phyloP scores from a whole-genome alignment of 2,888 invertebrate genomes.

The Seira musarum region DNA sequence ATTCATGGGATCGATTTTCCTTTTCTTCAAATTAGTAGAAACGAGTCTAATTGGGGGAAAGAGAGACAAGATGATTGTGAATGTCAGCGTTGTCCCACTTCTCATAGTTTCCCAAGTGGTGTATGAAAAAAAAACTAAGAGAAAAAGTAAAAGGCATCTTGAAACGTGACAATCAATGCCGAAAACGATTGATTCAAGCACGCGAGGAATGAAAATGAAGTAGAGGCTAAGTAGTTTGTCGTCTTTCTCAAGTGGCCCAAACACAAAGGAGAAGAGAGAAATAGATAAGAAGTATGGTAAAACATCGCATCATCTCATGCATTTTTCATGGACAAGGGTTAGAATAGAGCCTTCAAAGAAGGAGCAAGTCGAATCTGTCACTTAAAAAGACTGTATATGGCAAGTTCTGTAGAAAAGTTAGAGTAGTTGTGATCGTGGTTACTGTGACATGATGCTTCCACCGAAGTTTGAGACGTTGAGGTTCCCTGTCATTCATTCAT shows the following conservation, averaged over 20 bases:
- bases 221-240: conserved; percentile 9
- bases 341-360: background rate
- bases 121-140: background rate
- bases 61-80: conserved; percentile 4
- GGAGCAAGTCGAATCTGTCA: background rate
- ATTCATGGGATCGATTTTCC: too few relatives aligned
- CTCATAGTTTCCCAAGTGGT: background rate
- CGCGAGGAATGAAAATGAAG: conserved; percentile 10
- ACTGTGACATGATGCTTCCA: too few relatives aligned
- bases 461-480: too few relatives aligned
- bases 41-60: background rate
- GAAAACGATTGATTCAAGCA: conserved; percentile 11
- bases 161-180: background rate
- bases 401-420: too few relatives aligned
- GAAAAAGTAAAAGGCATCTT: too few relatives aligned
- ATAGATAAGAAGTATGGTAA: background rate
- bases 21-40: background rate
- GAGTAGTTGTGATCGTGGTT: too few relatives aligned
- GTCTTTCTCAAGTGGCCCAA: background rate
- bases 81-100: background rate
- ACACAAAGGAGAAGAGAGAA: background rate
- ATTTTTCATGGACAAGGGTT: conserved; percentile 46
- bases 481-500: too few relatives aligned
- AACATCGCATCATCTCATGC: conserved; percentile 44
- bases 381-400: background rate